Base-by-base conservation (phyloP, 2,797 vertebrate genomes). In the Pantherophis alleghaniensis region DNA sequence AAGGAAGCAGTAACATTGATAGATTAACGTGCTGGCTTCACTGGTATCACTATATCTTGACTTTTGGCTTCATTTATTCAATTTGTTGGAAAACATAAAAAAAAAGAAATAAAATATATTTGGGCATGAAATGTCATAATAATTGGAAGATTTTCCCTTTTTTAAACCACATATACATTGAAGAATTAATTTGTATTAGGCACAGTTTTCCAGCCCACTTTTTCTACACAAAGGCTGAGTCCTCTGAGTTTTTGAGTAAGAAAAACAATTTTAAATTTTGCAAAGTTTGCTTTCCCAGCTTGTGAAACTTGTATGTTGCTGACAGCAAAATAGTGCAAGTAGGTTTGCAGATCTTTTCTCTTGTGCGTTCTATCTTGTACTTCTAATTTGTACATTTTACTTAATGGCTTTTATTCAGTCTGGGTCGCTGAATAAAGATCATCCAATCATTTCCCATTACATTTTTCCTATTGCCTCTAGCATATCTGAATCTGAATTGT, bases 401-500 rank as follows among this genome's bases (percentile, higher is more conserved):
- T 79, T 22, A 42, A 79, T 47, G 9, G 37, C 20, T 11, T 22
- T 47, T 79, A 47, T 79, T 79, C 74, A 79, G 74, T 79, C 7
- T 79, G 37, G 37, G 37, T 79, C 9, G 9, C 37, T 79, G 37
- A 22, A 79, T 42, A 47, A 79, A 79, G 20, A 79, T 91, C 47
- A 37, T 42, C 18, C 10, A 14, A 20, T 91, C 59, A 83, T 22
- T 91, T 51, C 22, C 90, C 60, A 16, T 59, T 86, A 60, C 5
- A 59, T 57, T 86, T 86, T 86, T 61, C 13, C n/a, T 53, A 47
- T 60, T 91, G 47, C 16, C 22, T 22, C 14, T 47, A 32, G n/a
- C 37, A 60, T 91, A 61, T 42, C 16, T 91, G 57, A 60, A 57
- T 47, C 26, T 91, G 79, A 91, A 91, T 88, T 66, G 37, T 92